phyloP scores from a whole-genome alignment of 2,888 invertebrate genomes.

The Holacanthella duospinosa region DNA sequence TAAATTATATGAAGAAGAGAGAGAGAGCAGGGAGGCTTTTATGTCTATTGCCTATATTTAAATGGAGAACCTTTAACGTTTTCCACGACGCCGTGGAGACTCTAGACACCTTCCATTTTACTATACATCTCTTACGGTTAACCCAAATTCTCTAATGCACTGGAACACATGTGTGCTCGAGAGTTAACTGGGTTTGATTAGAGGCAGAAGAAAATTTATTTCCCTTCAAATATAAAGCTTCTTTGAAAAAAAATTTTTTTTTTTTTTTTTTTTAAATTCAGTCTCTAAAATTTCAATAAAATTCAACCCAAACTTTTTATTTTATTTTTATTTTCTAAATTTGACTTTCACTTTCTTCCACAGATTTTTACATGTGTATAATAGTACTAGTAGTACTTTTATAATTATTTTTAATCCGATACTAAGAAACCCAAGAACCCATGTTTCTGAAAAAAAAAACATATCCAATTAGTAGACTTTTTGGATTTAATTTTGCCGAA shows the following conservation, averaged over 20 bases:
- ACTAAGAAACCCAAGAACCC: too few species aligned
- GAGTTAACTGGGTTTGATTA: neutral
- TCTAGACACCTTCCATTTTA: too few species aligned
- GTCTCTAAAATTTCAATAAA: too few species aligned
- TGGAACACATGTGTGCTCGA: neutral
- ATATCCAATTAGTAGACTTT: too few species aligned
- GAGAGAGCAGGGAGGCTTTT: slow-evolving; percentile 7
- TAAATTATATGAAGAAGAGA: slow-evolving; percentile 27
- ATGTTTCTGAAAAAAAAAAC: too few species aligned
- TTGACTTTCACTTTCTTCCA: too few species aligned
- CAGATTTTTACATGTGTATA: too few species aligned
- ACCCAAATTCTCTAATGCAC: slow-evolving; percentile 2
- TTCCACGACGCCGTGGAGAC: neutral
- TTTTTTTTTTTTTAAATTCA: neutral
- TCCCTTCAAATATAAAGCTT: neutral
- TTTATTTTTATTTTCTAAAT: too few species aligned
- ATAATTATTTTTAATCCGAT: too few species aligned
- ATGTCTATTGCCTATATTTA: slow-evolving; percentile 10
- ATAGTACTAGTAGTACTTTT: too few species aligned
- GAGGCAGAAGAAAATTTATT: neutral
- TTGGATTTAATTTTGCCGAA: too few species aligned
- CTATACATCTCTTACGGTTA: slow-evolving; percentile 1
- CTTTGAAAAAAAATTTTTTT: neutral
- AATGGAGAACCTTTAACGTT: slow-evolving; percentile 2
- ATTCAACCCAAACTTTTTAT: too few species aligned